Evolutionary conservation across 2,888 invertebrate species (phyloP), one percentile per base, ranked within the genome.

Genomic region (Pyralis farinalis): DNA sequence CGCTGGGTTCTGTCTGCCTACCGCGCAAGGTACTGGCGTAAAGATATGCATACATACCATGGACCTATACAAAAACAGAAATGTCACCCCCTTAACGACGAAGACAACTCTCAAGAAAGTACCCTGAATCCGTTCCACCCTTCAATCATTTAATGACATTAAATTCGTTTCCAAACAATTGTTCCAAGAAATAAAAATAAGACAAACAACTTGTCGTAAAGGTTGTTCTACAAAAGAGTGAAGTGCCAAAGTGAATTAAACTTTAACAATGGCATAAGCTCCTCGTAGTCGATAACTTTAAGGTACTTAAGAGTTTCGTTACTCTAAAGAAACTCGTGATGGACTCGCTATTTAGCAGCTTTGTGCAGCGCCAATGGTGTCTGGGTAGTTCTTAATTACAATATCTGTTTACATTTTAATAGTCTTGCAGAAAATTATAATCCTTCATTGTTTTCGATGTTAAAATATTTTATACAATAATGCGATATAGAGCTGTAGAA

Each of bases 211-310:
- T n/a, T 25, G 16, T 27, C 16, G 33, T 39, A 39, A 47, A 46
- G 28, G 28, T 35, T 43, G 38, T 41, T 27, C 28, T 42, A 42
- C 43, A 47, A 43, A 44, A 44, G 47, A 43, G 42, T 40, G 32
- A 40, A 47, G 47, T 44, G 44, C 34, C 42, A 47, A 47, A 47
- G 43, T 44, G 43, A 44, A 42, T 47, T 44, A 39, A 47, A 47
- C 43, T 47, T 31, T 10, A 46, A 43, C 43, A 44, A 42, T 44
- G 46, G 43, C 34, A 41, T 46, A 41, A 43, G 46, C 43, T 41
- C 34, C 43, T 43, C 41, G 42, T 42, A 39, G 37, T 42, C 46
- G 42, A 46, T 46, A 42, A 46, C 46, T 46, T 45, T 21, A 40
- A 42, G 38, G 46, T 46, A 35, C 42, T 46, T 42, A 46, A 40